Base-by-base conservation (phyloP, 2,888 invertebrate genomes). In the Oligia latruncula region DNA sequence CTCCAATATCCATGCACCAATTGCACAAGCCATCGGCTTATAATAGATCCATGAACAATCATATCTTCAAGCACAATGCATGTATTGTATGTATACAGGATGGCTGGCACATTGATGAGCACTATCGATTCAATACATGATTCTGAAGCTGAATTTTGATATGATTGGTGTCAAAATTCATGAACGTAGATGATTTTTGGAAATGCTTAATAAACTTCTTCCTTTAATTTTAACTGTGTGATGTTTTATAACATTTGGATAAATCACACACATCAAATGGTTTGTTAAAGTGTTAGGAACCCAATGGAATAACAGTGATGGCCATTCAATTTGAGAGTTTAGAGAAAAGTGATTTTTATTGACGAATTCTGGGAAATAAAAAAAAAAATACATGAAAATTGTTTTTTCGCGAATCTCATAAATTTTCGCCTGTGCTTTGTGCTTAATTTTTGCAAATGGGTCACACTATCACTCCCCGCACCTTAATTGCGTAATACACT, bases 51-150 rank as follows among this genome's bases (percentile, higher is more conserved):
- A 20, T 40, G 23, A 13, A 64, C 75, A 75, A 71, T 65, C 60
- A 9, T 70, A 71, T 83, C 58, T 60, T 13, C 55, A 77, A 83
- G 64, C 55, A 73, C 80, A 77, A 40, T 77, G 29, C 67, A 76
- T 60, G 20, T 13, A 35, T 52, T 70, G 70, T 70, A 13, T 70
- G 5, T 35, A 35, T 11, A 58, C 23, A 58, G 58, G 9, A 2
- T 23, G 9, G 23, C 58, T 23, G 9, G 9, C 1, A 55, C 2
- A 23, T 58, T 0, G 20, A 23, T 8, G 58, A 58, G 23, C 23
- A 23, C 3, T 11, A 23, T 58, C 4, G 58, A 58, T 58, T 23
- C 58, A 23, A 4, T 6, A 52, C 17, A 58, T 58, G 9, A 58
- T 55, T 55, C 6, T 55, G 20, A 55, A 23, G 55, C 8, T 55